Evolutionary conservation across 1,140 invertebrate species (phyloP), one percentile per base, ranked within the genome.

Genomic region (Pteromalus puparum): DNA sequence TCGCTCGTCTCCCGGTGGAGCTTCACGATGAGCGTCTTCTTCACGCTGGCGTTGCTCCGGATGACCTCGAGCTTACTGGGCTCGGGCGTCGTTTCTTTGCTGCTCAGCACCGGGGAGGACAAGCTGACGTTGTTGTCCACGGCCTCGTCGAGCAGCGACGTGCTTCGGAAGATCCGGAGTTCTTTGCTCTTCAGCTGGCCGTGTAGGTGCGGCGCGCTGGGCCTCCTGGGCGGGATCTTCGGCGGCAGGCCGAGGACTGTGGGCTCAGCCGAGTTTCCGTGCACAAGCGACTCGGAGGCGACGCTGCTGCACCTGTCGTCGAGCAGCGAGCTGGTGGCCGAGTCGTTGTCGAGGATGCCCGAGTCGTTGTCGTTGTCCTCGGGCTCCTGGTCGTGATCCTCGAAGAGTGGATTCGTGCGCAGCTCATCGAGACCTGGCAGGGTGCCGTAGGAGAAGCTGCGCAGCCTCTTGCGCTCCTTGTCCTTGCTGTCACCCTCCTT

Each of bases 361-460:
- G 96, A 96, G 89, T 97, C 96, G 72, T 95, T 95, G 89, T 96
- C 96, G 89, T 85, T 82, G 46, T 82, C 75, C 24, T 82, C 72
- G 24, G 61, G 48, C 18, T 96, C 95, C 81, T 93, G 93, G 26
- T 92, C 90, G 87, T 95, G 95, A n/a, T 85, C 73, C 38, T 85
- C 79, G 87, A 94, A 95, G 74, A 94, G 92, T 2, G 94, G 95
- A 83, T 94, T 94, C 86, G 94, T 95, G 85, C 95, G 94, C 76
- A 96, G 94, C 88, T 96, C 96, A 82, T 96, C 95, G 76, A 97
- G 91, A 1, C 95, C 95, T 0, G 96, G 96, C 67, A 97, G 88
- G 5, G 96, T 95, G 2, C 96, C 96, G 86, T 96, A 97, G 0
- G 96, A 97, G 88, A 97, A 96, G 88, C 96, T 96, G 18, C 96